Percentiles rank a stretch among this genome's conserved stretches.
phyloP scores from a whole-genome alignment of 2,797 vertebrate species.

The Neosilurus mollespiculum region DNA sequence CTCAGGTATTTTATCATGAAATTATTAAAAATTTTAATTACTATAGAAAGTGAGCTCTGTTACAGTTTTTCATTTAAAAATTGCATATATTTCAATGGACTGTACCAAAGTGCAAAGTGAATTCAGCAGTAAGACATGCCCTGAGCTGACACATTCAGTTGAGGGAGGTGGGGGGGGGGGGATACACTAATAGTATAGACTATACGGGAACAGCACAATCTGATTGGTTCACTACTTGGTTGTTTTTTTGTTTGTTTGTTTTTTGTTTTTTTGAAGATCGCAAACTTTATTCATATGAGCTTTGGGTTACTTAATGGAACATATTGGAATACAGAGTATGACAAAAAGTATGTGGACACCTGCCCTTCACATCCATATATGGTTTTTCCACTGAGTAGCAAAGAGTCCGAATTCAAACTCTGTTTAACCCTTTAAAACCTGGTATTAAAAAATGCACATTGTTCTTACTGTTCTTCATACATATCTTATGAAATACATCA shows the following conservation, averaged over 20 bases:
- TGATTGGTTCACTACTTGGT: too few species aligned
- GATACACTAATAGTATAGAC: too few species aligned
- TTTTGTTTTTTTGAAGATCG: too few species aligned
- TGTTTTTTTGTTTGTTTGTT: too few species aligned
- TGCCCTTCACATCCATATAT: background rate
- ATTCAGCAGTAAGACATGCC: slow-evolving; percentile 2
- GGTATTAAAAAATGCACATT: too few species aligned
- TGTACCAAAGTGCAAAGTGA: slow-evolving; percentile 59
- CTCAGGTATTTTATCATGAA: background rate
- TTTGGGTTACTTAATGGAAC: background rate
- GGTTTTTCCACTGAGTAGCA: too few species aligned
- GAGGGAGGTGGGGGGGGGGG: too few species aligned
- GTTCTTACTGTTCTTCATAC: too few species aligned
- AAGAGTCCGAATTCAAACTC: too few species aligned
- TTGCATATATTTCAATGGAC: slow-evolving; percentile 52
- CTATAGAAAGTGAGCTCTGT: slow-evolving; percentile 27
- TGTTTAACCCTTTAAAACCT: too few species aligned
- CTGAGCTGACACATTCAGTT: background rate
- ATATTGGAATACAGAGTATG: background rate
- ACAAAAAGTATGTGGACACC: background rate
- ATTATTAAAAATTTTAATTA: background rate
- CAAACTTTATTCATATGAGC: background rate
- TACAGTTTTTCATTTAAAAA: slow-evolving; percentile 52
- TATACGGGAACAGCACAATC: too few species aligned
- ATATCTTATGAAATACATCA: too few species aligned